These are phyloP conservation scores for Gymnosoma rotundatum DNA, from an alignment of 2,888 invertebrate species.

Conservation along the genomic window DNA sequence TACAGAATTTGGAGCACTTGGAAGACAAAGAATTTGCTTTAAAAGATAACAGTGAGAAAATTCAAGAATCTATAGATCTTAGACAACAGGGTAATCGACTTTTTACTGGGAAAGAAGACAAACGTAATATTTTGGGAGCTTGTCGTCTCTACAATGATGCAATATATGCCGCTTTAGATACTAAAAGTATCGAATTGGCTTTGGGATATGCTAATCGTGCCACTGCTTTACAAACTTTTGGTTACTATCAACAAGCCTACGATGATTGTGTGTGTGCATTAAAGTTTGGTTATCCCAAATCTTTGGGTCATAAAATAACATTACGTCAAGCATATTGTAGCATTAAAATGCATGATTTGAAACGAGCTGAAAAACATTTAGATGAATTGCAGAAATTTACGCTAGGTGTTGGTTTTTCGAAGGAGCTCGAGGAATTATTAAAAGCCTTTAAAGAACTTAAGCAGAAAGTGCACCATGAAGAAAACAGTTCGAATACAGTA, in stretches of 20 bases:
- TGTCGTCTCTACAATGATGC: slow-evolving; percentile 77
- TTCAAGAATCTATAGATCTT: slow-evolving; percentile 68
- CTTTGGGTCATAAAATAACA: slow-evolving; percentile 74
- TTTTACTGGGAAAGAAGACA: slow-evolving; percentile 67
- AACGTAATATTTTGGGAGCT: slow-evolving; percentile 73
- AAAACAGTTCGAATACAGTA: not conserved
- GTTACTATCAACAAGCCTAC: slow-evolving; percentile 78
- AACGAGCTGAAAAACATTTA: slow-evolving; percentile 70
- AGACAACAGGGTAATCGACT: slow-evolving; percentile 76
- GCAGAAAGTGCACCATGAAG: not conserved
- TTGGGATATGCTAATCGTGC: slow-evolving; percentile 80
- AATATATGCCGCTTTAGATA: slow-evolving; percentile 75
- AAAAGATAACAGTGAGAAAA: slow-evolving; percentile 36
- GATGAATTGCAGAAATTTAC: slow-evolving; percentile 54
- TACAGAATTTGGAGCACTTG: slow-evolving; percentile 62
- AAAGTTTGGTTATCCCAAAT: slow-evolving; percentile 74
- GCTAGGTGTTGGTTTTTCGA: slow-evolving; percentile 71
- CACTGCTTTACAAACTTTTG: slow-evolving; percentile 77
- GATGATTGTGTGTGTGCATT: slow-evolving; percentile 79
- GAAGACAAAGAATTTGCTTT: slow-evolving; percentile 36
- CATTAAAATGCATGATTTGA: slow-evolving; percentile 69
- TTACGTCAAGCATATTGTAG: slow-evolving; percentile 77
- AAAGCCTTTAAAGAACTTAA: slow-evolving; percentile 31
- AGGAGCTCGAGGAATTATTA: slow-evolving; percentile 69
- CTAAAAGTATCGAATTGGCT: slow-evolving; percentile 72